Base-by-base conservation (phyloP, 1,140 invertebrate genomes). In the Lepidurus packardi region DNA sequence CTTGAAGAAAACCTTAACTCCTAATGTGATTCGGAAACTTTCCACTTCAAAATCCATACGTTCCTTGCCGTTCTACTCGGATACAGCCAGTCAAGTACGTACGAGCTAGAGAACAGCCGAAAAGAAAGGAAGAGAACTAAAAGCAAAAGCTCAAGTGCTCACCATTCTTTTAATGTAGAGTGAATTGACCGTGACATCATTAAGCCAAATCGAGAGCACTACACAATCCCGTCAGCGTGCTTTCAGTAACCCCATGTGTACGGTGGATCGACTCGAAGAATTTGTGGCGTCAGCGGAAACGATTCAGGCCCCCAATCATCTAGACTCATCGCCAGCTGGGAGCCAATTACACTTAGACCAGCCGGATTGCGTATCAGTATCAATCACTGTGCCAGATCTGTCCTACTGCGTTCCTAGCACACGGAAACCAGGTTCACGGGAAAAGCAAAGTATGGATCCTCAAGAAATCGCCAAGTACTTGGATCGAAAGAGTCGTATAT, bases 401-500 rank as follows among this genome's bases (percentile, higher is more conserved):
- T 13, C 25, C 10, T 77, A 43, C 42, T 77, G 41, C 43, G 75
- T 47, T 21, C 75, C 34, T 5, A 77, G 34, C 34, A 34, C 34
- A 3, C 34, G 34, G 34, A 34, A 34, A 34, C 34, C 34, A 3
- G 34, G 43, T 44, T 43, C 24, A 10, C 16, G 9, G 1, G 75
- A 65, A 43, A 77, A 77, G 73, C 24, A 73, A 65, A 78, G 73
- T 4, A 92, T 94, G 89, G 93, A 92, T 1, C 92, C 93, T 0
- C 92, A 94, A 81, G 91, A 94, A 84, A 93, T 94, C 53, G 91
- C 93, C 77, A 91, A 91, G 73, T 94, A 92, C 92, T 94, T 95
- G 73, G 93, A 95, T 84, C 90, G 88, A 81, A 88, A 92, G 10
- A 92, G 92, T 41, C 87, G 93, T 43, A 85, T 93, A 21, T 84